Evolutionary conservation across 2,113 vertebrate genomes (phyloP).

Genomic region (Coregonus clupeaformis): DNA sequence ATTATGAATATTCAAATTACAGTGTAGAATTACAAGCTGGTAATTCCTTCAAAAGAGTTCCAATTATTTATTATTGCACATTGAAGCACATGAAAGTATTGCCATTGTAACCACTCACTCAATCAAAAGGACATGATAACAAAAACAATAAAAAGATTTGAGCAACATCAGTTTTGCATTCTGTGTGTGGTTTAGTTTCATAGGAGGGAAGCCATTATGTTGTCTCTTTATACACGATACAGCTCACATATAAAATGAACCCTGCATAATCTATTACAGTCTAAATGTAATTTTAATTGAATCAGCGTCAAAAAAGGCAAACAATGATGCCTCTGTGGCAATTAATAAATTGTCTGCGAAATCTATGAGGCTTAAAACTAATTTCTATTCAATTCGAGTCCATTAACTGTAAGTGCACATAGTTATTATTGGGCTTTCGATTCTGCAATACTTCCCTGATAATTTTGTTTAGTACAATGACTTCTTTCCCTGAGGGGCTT

Average conservation of each 20-base stretch:
- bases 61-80: constrained; percentile 58
- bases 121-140: constrained; percentile 33
- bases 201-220: constrained; percentile 51
- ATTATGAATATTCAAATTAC: constrained; percentile 44
- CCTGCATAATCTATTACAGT: constrained; percentile 83
- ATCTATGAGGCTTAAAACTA: constrained; percentile 99
- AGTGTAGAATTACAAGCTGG: constrained; percentile 55
- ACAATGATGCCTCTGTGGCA: constrained; percentile 97
- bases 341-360: constrained; percentile 99
- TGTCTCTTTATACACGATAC: constrained; percentile 70
- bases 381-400: constrained; percentile 96
- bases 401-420: constrained; percentile 96
- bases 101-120: constrained; percentile 43
- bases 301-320: constrained; percentile 97
- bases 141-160: background rate
- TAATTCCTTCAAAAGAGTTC: constrained; percentile 62
- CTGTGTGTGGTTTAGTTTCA: constrained; percentile 21
- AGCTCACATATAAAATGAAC: constrained; percentile 72
- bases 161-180: constrained; percentile 16
- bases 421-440: constrained; percentile 92
- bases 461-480: constrained; percentile 85
- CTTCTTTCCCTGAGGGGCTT: background rate
- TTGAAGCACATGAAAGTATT: constrained; percentile 44
- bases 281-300: constrained; percentile 96
- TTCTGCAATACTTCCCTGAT: constrained; percentile 91